Base-by-base conservation (phyloP, 2,113 vertebrate genomes). In the Carettochelys insculpta region DNA sequence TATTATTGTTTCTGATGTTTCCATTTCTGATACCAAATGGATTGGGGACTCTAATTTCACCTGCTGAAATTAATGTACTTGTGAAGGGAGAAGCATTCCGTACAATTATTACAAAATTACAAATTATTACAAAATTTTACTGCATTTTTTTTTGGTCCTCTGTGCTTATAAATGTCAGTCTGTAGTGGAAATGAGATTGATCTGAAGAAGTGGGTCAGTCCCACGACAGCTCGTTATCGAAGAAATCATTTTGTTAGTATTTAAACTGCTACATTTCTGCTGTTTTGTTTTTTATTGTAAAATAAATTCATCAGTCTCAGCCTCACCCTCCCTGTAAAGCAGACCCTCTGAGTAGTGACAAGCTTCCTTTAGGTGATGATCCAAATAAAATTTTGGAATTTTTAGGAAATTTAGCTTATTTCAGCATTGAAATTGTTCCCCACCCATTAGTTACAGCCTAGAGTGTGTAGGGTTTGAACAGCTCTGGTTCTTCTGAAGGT, bases 351-450 rank as follows among this genome's bases (percentile, higher is more conserved):
- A 87, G 83, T 38, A 0, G 61, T 84, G 45, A 80, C 88, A 90
- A 92, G 80, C 41, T 48, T 27, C 88, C 87, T 94, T 94, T 90
- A 95, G 92, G 95, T 94, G 89, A 81, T 79, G 90, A 90, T 47
- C 81, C 89, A 94, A 92, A 92, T 94, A 80, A n/a, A 38, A 90
- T 85, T 1, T 0, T 90, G 61, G 93, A 95, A 89, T 78, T 0
- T 0, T 92, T 61, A 65, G 93, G 90, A 89, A 92, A 86, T 83
- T 29, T 61, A 73, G 83, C 61, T 85, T 93, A 91, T 86, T 65
- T 41, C 65, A 51, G 92, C 94, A 94, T 94, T 94, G 94, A 94
- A 92, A 90, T 91, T 25, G 9, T 5, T 7, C 54, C 11, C 54
- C 31, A 68, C 3, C 45, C 90, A 52, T 83, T 89, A 90, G 61